Base-by-base conservation (phyloP, 2,797 vertebrate species). In the Takifugu rubripes region DNA sequence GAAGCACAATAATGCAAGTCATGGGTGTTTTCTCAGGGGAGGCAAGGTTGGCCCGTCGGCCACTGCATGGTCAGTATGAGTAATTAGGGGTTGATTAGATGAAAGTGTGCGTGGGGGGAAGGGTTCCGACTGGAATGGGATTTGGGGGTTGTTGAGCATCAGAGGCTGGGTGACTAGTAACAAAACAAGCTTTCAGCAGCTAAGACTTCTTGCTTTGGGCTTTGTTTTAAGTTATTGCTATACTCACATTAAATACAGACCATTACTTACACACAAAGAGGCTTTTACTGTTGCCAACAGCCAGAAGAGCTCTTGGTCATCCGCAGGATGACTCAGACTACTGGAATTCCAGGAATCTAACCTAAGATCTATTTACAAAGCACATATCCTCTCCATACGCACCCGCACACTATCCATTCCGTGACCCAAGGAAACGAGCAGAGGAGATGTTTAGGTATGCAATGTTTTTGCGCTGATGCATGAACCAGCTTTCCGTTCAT, bases 291-390 rank as follows among this genome's bases (percentile, higher is more conserved):
- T 66, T 69, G 83, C 65, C 72, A 66, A 68, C 74, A 75, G 60
- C 59, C 73, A 72, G 59, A 72, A 52, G 60, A 59, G 76, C 77
- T 83, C 57, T 31, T 70, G 79, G 70, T 84, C 82, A 78, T 82
- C 80, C 68, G 75, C 77, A 49, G 61, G 77, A 79, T 84, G 84
- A 89, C 73, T 87, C 79, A 87, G 74, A 70, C 78, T 62, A 71
- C 70, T 78, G 89, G 91, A 87, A 91, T 91, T 75, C 58, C 59
- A 85, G 78, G 89, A 91, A 92, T 91, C 88, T 77, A 88, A 89
- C 89, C 84, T 88, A 88, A 86, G 84, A 89, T 88, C 87, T 91
- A 88, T 91, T 90, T 92, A 86, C 88, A 88, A 86, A 86, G 85
- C 82, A 84, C 81, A 83, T 85, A 84, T 90, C 84, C 84, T 87